Evolutionary conservation across 2,888 invertebrate genomes (phyloP).

Genomic region (Marasmarcha lunaedactyla): DNA sequence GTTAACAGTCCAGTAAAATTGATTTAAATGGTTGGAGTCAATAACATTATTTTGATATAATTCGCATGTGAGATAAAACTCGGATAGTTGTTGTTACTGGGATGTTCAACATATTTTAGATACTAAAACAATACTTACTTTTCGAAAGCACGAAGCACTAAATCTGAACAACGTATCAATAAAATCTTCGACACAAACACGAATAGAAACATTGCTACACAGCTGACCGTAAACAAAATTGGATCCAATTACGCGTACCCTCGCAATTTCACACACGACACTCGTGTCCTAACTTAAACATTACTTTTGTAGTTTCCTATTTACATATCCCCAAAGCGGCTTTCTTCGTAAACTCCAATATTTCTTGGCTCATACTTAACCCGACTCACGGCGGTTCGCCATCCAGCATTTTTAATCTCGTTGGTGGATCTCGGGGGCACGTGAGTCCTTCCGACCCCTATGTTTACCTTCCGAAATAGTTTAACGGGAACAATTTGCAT

Average conservation of each 20-base stretch:
- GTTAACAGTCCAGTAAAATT: no score
- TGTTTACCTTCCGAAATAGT: slow-evolving; percentile 71
- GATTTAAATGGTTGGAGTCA: no score
- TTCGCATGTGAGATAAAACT: no score
- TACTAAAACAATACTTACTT: no score
- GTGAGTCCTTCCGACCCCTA: slow-evolving; percentile 46
- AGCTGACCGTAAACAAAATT: slow-evolving; percentile 23
- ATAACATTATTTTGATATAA: no score
- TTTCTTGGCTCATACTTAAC: slow-evolving; percentile 50
- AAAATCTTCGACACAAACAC: no score
- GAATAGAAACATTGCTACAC: neutral
- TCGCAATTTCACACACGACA: slow-evolving; percentile 29
- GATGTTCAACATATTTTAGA: no score
- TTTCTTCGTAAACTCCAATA: slow-evolving; percentile 61
- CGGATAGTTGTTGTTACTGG: no score
- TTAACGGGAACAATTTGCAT: slow-evolving; percentile 70
- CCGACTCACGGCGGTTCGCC: slow-evolving; percentile 50
- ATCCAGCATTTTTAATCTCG: slow-evolving; percentile 69
- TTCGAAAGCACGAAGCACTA: no score
- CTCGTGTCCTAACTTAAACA: slow-evolving; percentile 38
- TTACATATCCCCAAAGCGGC: slow-evolving; percentile 65
- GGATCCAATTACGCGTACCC: slow-evolving; percentile 25
- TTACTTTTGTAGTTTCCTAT: slow-evolving; percentile 64
- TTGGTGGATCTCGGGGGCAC: slow-evolving; percentile 58
- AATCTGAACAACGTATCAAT: no score